Conservation (phyloP, 2,797 vertebrate genomes). For the Poecile montanus region DNA sequence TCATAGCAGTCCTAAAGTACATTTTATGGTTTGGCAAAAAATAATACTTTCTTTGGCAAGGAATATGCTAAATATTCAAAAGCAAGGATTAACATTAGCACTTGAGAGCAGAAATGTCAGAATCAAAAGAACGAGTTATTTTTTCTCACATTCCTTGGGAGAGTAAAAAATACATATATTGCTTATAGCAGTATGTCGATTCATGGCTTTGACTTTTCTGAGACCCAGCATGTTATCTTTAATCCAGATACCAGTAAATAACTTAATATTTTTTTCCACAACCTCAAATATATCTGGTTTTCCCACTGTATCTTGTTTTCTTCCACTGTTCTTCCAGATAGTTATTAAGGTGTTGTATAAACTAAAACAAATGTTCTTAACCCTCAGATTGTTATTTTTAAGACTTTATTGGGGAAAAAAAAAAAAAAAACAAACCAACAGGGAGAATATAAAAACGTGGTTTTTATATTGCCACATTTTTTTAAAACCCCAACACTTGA, state of each 20-base stretch:
- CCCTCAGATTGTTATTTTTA: neutral
- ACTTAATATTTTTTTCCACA: neutral
- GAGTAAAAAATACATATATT: constrained; percentile 22
- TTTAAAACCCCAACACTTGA: neutral
- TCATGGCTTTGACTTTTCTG: neutral
- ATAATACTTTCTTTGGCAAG: constrained; percentile 28
- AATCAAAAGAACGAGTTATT: constrained; percentile 7
- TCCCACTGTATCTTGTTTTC: neutral
- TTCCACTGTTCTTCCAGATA: neutral
- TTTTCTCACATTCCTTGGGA: constrained; percentile 5
- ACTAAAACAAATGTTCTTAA: neutral
- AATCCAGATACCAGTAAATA: neutral
- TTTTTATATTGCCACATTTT: neutral
- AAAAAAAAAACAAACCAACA: accelerated
- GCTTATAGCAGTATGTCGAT: neutral
- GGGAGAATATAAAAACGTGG: neutral
- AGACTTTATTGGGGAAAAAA: neutral
- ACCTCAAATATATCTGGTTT: neutral
- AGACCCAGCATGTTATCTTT: neutral
- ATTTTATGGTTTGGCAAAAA: constrained; percentile 51
- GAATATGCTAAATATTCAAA: constrained; percentile 12
- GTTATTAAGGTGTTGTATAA: neutral
- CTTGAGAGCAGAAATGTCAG: constrained; percentile 5
- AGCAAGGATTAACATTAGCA: neutral
- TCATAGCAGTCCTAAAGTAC: constrained; percentile 23